Evolutionary conservation across 1,140 invertebrate genomes (phyloP).

Genomic region (Helicoverpa armigera): DNA sequence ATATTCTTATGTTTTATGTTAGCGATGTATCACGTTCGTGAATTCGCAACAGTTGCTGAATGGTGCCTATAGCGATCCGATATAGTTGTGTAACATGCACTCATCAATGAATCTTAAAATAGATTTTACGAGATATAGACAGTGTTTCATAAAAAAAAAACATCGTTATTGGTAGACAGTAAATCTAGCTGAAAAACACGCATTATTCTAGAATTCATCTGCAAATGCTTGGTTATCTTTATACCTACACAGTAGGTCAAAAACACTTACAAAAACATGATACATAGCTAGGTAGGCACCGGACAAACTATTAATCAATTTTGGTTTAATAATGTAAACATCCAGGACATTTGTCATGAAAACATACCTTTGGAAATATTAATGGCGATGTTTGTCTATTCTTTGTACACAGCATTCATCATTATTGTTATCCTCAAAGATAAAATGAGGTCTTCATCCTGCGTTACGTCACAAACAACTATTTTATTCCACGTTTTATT

Average conservation of each 20-base stretch:
- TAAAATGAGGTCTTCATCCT: constrained; percentile 45
- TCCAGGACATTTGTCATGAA: constrained; percentile 1
- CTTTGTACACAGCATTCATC: constrained; percentile 38
- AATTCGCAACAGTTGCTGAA: constrained; percentile 39
- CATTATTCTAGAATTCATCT: too few species aligned
- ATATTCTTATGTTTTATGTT: constrained; percentile 43
- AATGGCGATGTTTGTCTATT: constrained; percentile 29
- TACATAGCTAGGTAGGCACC: too few species aligned
- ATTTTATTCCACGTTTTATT: constrained; percentile 40
- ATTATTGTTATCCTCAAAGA: constrained; percentile 42
- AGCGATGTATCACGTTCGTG: constrained; percentile 42
- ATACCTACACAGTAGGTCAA: too few species aligned
- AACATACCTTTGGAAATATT: background rate
- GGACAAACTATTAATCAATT: background rate
- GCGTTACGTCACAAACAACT: constrained; percentile 24
- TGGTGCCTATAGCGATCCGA: background rate
- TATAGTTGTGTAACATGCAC: background rate
- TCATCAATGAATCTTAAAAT: background rate
- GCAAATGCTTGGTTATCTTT: too few species aligned
- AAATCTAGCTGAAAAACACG: too few species aligned
- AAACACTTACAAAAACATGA: too few species aligned
- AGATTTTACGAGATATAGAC: background rate
- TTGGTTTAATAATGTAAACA: background rate
- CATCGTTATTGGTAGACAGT: background rate
- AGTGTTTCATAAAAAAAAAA: background rate